A percentile compares a stretch with the other conserved stretches of the same genome.
Evolutionary conservation across 2,113 vertebrate species (phyloP).

Genomic region (Notothenia coriiceps): DNA sequence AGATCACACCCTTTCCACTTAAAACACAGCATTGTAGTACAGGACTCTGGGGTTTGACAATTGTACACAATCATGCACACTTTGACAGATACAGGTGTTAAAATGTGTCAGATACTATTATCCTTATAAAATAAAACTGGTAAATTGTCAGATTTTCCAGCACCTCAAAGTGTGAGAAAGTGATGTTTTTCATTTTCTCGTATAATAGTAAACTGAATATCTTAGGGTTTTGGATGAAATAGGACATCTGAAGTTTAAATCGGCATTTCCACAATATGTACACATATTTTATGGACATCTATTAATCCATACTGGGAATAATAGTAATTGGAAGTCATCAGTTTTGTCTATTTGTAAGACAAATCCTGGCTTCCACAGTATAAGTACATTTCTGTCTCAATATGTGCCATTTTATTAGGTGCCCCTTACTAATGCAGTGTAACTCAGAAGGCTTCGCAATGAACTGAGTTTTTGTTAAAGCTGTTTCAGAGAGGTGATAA

Average conservation of each 20-base stretch:
- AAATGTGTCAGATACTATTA: background rate
- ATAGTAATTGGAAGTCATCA: background rate
- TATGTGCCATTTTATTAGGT: background rate
- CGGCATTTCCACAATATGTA: too few relatives aligned
- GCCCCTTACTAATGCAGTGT: background rate
- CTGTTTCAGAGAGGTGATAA: background rate
- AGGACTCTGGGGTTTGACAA: background rate
- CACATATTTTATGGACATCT: too few relatives aligned
- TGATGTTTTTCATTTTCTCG: background rate
- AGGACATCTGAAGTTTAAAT: background rate
- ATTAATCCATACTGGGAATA: background rate
- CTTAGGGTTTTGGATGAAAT: background rate
- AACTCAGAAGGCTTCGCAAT: background rate
- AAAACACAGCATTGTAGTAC: background rate
- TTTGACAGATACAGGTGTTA: background rate
- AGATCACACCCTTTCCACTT: background rate
- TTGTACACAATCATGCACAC: background rate
- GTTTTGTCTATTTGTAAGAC: too few relatives aligned
- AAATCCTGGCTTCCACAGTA: too few relatives aligned
- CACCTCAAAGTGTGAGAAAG: background rate
- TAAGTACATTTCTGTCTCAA: background rate
- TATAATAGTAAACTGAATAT: background rate
- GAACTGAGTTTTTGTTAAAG: background rate
- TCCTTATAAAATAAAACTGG: background rate
- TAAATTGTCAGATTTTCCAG: background rate